Percentiles rank a stretch among this genome's conserved stretches.
phyloP scores from a whole-genome alignment of 2,888 invertebrate genomes.

The Cerastis leucographa region DNA sequence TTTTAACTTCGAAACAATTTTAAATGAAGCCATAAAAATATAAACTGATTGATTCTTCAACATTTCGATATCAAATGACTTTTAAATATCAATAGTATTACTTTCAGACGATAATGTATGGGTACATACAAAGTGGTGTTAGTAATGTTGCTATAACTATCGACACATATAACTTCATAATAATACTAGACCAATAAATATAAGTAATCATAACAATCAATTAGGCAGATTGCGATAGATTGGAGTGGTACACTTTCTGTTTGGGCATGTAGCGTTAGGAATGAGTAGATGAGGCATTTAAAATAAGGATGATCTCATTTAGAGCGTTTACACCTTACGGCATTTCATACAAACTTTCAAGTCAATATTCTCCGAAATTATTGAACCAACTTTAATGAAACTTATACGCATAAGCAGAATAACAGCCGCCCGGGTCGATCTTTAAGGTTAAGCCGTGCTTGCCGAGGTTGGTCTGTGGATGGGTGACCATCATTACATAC shows the following conservation, averaged over 20 bases:
- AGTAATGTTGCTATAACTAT: slow-evolving; percentile 56
- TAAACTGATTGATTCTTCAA: slow-evolving; percentile 43
- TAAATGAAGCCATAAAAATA: slow-evolving; percentile 62
- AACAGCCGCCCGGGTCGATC: too few relatives aligned
- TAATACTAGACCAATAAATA: slow-evolving; percentile 79
- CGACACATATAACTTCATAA: slow-evolving; percentile 52
- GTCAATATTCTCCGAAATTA: too few relatives aligned
- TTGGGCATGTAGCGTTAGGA: slow-evolving; percentile 68
- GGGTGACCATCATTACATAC: too few relatives aligned
- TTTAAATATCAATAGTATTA: slow-evolving; percentile 53
- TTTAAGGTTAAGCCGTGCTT: too few relatives aligned
- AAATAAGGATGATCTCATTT: background rate
- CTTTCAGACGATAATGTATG: slow-evolving; percentile 53
- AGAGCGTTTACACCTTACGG: too few relatives aligned
- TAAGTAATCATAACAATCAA: slow-evolving; percentile 84
- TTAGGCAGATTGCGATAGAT: slow-evolving; percentile 82
- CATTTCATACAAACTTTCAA: too few relatives aligned
- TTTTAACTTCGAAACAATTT: slow-evolving; percentile 26
- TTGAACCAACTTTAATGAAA: too few relatives aligned
- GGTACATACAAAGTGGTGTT: slow-evolving; percentile 53
- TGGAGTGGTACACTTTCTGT: slow-evolving; percentile 77
- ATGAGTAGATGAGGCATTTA: slow-evolving; percentile 12
- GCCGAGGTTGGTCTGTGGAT: too few relatives aligned
- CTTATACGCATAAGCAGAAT: too few relatives aligned
- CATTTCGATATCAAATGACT: slow-evolving; percentile 46